Percentiles rank a stretch among this genome's conserved stretches.
These are phyloP conservation scores for Etheostoma cragini DNA, from an alignment of 2,113 vertebrate genomes.

Conservation along the genomic window DNA sequence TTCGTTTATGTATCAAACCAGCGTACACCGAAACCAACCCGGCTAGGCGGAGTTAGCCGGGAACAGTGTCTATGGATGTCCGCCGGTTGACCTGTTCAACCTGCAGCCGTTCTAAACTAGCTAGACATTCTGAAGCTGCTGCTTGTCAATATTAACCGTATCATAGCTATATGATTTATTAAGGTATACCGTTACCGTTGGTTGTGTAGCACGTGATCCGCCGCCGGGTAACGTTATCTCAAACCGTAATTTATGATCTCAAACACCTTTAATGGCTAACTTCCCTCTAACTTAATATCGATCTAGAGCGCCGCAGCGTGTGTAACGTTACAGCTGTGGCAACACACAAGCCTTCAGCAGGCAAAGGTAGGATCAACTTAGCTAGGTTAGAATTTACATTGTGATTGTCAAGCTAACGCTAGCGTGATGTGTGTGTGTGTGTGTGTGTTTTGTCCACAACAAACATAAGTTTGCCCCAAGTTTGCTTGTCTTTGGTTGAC, in stretches of 20 bases:
- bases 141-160: background rate
- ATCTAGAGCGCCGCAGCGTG: no score
- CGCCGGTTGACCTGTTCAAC: accelerated
- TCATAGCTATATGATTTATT: background rate
- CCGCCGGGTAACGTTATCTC: no score
- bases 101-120: accelerated
- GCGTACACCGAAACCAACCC: background rate
- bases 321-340: no score
- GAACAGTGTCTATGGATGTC: background rate
- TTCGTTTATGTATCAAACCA: accelerated
- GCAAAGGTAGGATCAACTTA: background rate
- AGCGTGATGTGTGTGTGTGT: no score
- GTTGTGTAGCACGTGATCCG: background rate
- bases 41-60: background rate
- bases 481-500: no score
- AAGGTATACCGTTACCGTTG: no score
- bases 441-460: no score
- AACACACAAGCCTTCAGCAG: background rate
- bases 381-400: background rate
- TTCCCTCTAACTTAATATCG: no score
- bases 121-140: background rate
- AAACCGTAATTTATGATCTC: no score
- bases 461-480: no score
- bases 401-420: no score
- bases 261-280: background rate